A percentile compares a stretch with the other conserved stretches of the same genome.
Conservation (phyloP, 2,113 vertebrate species). For the Nycticorax nycticorax region DNA sequence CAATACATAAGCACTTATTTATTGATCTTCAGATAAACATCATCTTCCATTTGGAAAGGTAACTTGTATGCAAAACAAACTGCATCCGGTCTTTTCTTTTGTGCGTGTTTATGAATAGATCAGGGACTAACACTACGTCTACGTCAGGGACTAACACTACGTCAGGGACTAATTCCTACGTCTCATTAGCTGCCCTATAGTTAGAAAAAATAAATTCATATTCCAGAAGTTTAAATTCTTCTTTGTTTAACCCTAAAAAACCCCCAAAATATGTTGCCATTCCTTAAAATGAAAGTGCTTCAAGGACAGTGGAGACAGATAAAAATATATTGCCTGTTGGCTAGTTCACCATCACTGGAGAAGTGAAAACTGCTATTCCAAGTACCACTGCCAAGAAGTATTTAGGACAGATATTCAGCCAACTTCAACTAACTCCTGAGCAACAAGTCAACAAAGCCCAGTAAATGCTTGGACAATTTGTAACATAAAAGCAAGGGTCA, state of each 20-base stretch:
- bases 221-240: not conserved
- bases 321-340: slow-evolving; percentile 43
- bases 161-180: too few species aligned
- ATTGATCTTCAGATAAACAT: not conserved
- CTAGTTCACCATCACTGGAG: not conserved
- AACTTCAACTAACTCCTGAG: slow-evolving; percentile 26
- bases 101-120: not conserved
- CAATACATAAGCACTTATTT: not conserved
- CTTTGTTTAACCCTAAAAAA: not conserved
- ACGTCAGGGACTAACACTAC: not conserved
- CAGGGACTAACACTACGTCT: not conserved
- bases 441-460: slow-evolving; percentile 31
- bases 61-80: not conserved
- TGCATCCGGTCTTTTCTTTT: not conserved
- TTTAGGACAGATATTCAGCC: slow-evolving; percentile 51
- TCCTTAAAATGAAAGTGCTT: not conserved
- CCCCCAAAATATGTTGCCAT: not conserved
- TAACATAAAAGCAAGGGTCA: not conserved
- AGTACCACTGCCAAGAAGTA: not conserved
- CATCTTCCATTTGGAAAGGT: not conserved
- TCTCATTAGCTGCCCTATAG: not conserved
- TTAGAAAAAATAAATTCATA: not conserved
- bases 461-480: not conserved
- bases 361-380: slow-evolving; percentile 4
- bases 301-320: slow-evolving; percentile 10